phyloP scores from a whole-genome alignment of 2,113 vertebrate species.

The Aramus guarauna region DNA sequence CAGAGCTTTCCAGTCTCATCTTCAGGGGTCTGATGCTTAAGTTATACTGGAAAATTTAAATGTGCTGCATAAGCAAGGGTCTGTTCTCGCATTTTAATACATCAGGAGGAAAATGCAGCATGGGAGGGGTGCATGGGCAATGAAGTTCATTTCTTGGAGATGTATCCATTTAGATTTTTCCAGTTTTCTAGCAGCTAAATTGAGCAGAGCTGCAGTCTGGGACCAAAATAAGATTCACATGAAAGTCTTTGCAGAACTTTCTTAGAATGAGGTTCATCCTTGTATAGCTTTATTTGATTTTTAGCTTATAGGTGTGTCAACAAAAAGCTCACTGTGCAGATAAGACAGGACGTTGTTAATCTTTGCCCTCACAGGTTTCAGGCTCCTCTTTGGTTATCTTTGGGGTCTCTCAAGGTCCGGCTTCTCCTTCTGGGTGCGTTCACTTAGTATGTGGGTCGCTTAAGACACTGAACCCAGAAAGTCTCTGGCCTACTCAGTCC shows the following conservation, averaged over 20 bases:
- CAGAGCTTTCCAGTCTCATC: not conserved
- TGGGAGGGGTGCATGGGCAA: not conserved
- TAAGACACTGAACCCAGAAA: not conserved
- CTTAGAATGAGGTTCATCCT: not conserved
- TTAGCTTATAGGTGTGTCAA: not conserved
- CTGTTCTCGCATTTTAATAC: not conserved
- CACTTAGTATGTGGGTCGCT: no score
- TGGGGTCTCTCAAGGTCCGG: not conserved
- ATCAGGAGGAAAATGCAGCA: not conserved
- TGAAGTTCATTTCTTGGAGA: not conserved
- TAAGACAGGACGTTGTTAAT: not conserved
- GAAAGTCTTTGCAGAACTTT: not conserved
- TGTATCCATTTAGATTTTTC: not conserved
- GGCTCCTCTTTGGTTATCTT: not conserved
- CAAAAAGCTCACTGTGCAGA: not conserved
- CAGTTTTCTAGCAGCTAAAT: not conserved
- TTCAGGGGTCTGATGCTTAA: not conserved
- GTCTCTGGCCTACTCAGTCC: not conserved
- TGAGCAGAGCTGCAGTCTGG: not conserved
- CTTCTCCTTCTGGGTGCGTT: not conserved
- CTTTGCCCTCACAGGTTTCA: not conserved
- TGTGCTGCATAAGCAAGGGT: not conserved
- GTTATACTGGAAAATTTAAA: not conserved
- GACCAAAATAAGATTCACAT: rapidly evolving
- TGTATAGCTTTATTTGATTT: not conserved